Base-by-base conservation (phyloP, 2,888 invertebrate genomes). In the Tineola bisselliella region DNA sequence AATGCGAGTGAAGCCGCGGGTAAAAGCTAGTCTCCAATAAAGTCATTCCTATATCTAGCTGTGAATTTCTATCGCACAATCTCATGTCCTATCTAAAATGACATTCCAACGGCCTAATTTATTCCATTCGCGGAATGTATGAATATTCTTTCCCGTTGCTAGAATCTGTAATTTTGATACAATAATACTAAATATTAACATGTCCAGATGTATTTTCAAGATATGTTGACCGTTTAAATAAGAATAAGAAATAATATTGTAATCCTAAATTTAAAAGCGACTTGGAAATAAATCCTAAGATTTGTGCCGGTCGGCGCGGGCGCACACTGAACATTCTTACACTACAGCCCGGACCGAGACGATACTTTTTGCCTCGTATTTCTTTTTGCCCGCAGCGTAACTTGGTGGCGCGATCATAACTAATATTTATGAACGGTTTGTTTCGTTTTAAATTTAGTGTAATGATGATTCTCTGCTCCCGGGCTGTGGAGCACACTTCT, bases 341-440 rank as follows among this genome's bases (percentile, higher is more conserved):
- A 48, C 38, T 62, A 48, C 12, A 38, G 44, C 15, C 59, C 54
- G 38, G 57, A 54, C 25, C 44, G 44, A 10, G 56, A 33, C 33
- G 60, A 44, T 33, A 31, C 30, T 62, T 62, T 62, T 61, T 60
- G 43, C 61, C 54, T 18, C 44, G 59, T 48, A 15, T 19, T 61
- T 65, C 70, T 71, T 74, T 73, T 73, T 72, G 69, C 68, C 66
- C 69, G 67, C 73, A 70, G 78, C 79, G 79, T 80, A 80, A 77
- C 76, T 63, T 72, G 75, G 79, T 75, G 74, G 78, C 79, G 65
- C 71, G 68, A 70, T 74, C 76, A 74, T 77, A 76, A 81, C 79
- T 77, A 79, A 76, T 76, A 75, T 79, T 79, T 79, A 81, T 76
- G 75, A 71, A 70, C 70, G 69, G 74, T 77, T 78, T 77, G 75